Evolutionary conservation across 2,797 vertebrate species (phyloP), one percentile per base, ranked within the genome.

Genomic region (Semaprochilodus insignis): DNA sequence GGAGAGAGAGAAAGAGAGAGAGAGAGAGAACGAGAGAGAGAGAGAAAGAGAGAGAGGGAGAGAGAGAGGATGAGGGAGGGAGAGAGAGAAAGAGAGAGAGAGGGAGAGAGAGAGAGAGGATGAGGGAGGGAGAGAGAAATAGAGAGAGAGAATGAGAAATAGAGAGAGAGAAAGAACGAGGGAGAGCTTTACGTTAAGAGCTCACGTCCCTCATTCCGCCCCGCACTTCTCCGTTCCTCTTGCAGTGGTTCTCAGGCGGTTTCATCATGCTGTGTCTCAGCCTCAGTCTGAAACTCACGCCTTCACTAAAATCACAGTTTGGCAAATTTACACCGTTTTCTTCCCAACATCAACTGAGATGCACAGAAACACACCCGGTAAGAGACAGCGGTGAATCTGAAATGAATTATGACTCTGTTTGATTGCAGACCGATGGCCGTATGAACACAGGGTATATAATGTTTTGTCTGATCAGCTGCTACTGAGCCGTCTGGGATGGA

Each of bases 211-310:
- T 23, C 40, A 6, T 48, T 70, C 67, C 31, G 40, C 36, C 40
- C 67, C 23, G 11, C 34, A 48, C 48, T 65, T 40, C 16, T 57
- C 51, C 40, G 5, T 17, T 70, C 62, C 34, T 23, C 80, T 75
- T 75, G 80, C 80, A 8, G 23, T 36, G 2, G 48, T 75, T 74
- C 60, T 81, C 72, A 59, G 7, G 21, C 62, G 48, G 63, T 74
- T 81, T 75, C 80, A 81, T 81, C 80, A 81, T 52, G n/a, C 57
- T 65, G 60, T 65, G 25, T 65, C 63, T 83, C 16, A 74, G 74
- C 80, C 83, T 51, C 59, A 55, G 71, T 34, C 25, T 57, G 73
- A 54, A 27, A 83, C 31, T 66, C 16, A 34, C 17, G 31, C 63
- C 63, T 34, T 34, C 63, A 66, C 36, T 66, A 66, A 66, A n/a